Conservation (phyloP, 1,140 invertebrate genomes). For the Magallana ariakensis region DNA sequence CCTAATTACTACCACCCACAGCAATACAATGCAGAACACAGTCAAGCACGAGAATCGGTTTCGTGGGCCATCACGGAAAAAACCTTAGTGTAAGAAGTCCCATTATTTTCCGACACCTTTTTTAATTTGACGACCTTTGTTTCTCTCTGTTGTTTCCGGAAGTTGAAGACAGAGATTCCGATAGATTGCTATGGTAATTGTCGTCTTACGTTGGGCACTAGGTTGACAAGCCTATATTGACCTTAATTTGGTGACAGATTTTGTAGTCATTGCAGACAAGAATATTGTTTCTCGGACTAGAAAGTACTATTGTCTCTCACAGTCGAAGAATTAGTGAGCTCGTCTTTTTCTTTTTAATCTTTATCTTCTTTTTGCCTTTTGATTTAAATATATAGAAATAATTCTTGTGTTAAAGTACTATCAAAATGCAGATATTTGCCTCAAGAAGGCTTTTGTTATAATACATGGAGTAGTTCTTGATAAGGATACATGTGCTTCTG, state of each 20-base stretch:
- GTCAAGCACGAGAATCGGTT: not conserved
- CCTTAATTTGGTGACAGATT: constrained; percentile 27
- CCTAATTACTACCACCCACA: not conserved
- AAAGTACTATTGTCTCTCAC: no score
- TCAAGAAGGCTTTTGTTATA: no score
- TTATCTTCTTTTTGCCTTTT: no score
- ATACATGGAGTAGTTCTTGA: no score
- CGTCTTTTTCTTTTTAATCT: no score
- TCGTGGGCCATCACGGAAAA: not conserved
- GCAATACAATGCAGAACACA: not conserved
- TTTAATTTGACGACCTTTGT: not conserved
- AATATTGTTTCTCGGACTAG: no score
- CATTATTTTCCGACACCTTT: constrained; percentile 4
- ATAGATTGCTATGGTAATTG: constrained; percentile 4
- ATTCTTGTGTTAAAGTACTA: no score
- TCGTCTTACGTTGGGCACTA: not conserved
- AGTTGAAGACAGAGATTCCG: not conserved
- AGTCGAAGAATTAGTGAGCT: no score
- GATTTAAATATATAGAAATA: no score
- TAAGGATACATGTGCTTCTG: no score
- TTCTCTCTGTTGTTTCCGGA: not conserved
- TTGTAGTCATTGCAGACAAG: not conserved
- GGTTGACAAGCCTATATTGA: not conserved
- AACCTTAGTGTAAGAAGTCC: not conserved
- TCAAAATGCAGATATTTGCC: no score